A percentile compares a stretch with the other conserved stretches of the same genome.
Conservation (phyloP, 1,140 invertebrate species). For the Bombus confusus region DNA sequence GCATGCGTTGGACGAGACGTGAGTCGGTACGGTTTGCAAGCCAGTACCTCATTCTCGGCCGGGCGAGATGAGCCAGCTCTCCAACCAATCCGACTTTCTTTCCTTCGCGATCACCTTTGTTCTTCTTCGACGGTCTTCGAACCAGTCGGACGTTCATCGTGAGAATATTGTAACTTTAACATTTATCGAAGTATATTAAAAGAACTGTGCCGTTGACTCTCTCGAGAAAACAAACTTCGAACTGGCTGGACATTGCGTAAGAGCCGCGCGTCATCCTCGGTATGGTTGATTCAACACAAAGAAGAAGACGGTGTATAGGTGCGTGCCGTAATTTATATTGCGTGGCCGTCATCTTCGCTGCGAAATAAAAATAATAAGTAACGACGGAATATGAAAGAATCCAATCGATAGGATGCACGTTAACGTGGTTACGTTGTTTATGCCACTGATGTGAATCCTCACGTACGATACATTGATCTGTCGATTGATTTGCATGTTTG, state of each 20-base stretch:
- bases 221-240: conserved; percentile 59
- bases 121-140: too few relatives aligned
- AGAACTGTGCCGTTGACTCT: conserved; percentile 56
- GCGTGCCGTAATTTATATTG: conserved; percentile 60
- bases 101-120: not conserved
- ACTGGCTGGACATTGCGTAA: conserved; percentile 50
- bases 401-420: too few relatives aligned
- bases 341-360: conserved; percentile 37
- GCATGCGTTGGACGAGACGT: conserved; percentile 18
- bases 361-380: conserved; percentile 56
- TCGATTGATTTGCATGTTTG: not conserved
- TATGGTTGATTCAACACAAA: conserved; percentile 26
- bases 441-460: too few relatives aligned
- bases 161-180: conserved; percentile 46
- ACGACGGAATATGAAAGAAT: conserved; percentile 9
- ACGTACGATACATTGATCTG: too few relatives aligned
- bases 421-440: too few relatives aligned
- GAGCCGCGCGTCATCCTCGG: conserved; percentile 28
- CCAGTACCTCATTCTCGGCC: conserved; percentile 49
- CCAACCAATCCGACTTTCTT: not conserved
- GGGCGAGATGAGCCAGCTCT: conserved; percentile 38
- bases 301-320: conserved; percentile 37
- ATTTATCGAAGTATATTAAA: conserved; percentile 55
- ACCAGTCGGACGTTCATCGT: not conserved
- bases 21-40: conserved; percentile 16